Evolutionary conservation across 1,140 invertebrate species (phyloP).

Genomic region (Ruditapes philippinarum): DNA sequence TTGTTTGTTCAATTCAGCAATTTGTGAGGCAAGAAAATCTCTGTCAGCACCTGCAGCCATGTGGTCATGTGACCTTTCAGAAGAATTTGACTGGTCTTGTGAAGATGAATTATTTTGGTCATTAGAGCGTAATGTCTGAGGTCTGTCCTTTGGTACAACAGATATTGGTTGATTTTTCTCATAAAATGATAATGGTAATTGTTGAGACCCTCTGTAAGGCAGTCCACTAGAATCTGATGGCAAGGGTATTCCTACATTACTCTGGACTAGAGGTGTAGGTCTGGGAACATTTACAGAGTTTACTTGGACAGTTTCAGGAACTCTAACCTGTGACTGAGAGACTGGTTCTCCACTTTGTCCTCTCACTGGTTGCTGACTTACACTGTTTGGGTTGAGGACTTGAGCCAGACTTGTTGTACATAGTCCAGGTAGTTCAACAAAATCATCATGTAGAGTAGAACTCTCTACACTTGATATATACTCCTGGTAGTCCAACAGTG

Average conservation of each 20-base stretch:
- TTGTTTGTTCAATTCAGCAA: slow-evolving; percentile 80
- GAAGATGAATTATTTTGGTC: slow-evolving; percentile 4
- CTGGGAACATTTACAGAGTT: slow-evolving; percentile 78
- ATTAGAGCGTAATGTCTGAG: slow-evolving; percentile 48
- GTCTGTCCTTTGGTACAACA: slow-evolving; percentile 41
- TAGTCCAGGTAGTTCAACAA: not conserved
- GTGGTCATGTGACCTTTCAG: slow-evolving; percentile 48
- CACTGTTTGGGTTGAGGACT: slow-evolving; percentile 4
- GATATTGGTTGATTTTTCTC: slow-evolving; percentile 43
- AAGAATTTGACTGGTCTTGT: not conserved
- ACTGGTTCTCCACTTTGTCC: not conserved
- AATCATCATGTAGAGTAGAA: slow-evolving; percentile 51
- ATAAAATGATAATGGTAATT: slow-evolving; percentile 39
- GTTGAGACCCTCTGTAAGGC: slow-evolving; percentile 10
- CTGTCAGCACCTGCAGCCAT: slow-evolving; percentile 49
- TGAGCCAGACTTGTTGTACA: slow-evolving; percentile 39
- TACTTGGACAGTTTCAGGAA: slow-evolving; percentile 34
- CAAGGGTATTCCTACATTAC: slow-evolving; percentile 71
- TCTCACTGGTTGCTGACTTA: slow-evolving; percentile 1
- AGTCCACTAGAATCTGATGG: slow-evolving; percentile 1
- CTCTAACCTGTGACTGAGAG: slow-evolving; percentile 1
- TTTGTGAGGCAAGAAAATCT: slow-evolving; percentile 75
- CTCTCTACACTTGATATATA: slow-evolving; percentile 30
- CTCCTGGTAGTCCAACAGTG: slow-evolving; percentile 32
- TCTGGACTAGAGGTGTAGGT: slow-evolving; percentile 80